Conservation (phyloP, 1,140 invertebrate genomes). For the Brachionus manjavacas region DNA sequence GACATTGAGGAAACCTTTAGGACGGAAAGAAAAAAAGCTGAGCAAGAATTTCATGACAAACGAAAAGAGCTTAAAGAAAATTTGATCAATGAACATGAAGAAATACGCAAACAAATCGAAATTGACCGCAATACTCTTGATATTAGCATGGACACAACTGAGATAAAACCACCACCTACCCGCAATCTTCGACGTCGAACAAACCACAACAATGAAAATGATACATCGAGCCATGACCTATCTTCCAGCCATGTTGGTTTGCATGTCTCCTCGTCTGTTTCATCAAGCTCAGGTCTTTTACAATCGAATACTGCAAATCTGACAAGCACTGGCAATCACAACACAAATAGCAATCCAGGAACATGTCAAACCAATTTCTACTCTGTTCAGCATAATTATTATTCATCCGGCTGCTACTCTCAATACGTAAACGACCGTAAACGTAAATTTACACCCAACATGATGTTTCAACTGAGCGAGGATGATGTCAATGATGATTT, state of each 20-base stretch:
- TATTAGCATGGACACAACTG: conserved; percentile 4
- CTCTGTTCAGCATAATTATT: neutral
- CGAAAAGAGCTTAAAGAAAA: conserved; percentile 21
- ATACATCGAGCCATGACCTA: neutral
- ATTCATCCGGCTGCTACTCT: neutral
- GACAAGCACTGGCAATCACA: neutral
- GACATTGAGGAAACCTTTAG: neutral
- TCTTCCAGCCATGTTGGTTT: neutral
- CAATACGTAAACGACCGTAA: conserved; percentile 4
- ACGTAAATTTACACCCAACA: neutral
- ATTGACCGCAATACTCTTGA: conserved; percentile 9
- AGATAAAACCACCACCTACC: conserved; percentile 13
- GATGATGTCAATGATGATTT: conserved; percentile 24
- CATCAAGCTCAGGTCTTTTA: neutral
- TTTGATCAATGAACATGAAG: conserved; percentile 25
- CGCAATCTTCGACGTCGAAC: conserved; percentile 6
- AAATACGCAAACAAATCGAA: conserved; percentile 13
- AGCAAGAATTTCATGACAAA: conserved; percentile 20
- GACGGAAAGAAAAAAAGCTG: neutral
- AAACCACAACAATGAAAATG: neutral
- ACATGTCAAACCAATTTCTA: neutral
- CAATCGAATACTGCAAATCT: neutral
- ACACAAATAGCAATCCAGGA: neutral
- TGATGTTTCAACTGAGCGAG: neutral
- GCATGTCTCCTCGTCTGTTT: neutral